Conservation (phyloP, 2,888 invertebrate genomes). For the Gymnosoma rotundatum region DNA sequence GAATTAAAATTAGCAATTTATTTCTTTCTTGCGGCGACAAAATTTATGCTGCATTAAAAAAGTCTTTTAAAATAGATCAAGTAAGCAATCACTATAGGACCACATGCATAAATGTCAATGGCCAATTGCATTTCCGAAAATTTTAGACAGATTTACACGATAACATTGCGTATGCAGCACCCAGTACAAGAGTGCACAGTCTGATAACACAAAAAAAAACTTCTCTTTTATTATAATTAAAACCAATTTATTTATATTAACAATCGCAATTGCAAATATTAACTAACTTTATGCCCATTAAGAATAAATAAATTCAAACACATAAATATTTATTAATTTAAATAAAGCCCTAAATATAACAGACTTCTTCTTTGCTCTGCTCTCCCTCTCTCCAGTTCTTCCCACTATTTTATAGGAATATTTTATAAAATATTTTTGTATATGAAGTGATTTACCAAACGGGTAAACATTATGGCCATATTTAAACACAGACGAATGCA, state of each 20-base stretch:
- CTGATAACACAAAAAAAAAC: not conserved
- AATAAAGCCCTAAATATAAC: conserved; percentile 48
- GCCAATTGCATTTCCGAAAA: too few relatives aligned
- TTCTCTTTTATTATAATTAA: conserved; percentile 48
- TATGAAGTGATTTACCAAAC: conserved; percentile 12
- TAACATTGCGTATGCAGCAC: not conserved
- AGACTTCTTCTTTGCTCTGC: not conserved
- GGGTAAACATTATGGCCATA: too few relatives aligned
- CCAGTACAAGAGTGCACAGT: not conserved
- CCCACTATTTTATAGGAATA: not conserved
- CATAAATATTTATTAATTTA: conserved; percentile 50
- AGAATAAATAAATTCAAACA: conserved; percentile 37
- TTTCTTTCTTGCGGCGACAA: too few relatives aligned
- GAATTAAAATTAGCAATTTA: too few relatives aligned
- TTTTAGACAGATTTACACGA: too few relatives aligned
- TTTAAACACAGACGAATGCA: too few relatives aligned
- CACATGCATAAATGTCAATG: too few relatives aligned
- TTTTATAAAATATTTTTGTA: not conserved
- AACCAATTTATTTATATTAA: conserved; percentile 38
- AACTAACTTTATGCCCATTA: conserved; percentile 29
- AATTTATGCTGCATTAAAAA: too few relatives aligned
- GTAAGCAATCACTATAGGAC: too few relatives aligned
- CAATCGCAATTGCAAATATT: conserved; percentile 37
- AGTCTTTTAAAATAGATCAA: too few relatives aligned
- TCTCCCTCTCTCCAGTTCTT: not conserved